Conservation (phyloP, 2,888 invertebrate genomes). For the Lomographa bimaculata region DNA sequence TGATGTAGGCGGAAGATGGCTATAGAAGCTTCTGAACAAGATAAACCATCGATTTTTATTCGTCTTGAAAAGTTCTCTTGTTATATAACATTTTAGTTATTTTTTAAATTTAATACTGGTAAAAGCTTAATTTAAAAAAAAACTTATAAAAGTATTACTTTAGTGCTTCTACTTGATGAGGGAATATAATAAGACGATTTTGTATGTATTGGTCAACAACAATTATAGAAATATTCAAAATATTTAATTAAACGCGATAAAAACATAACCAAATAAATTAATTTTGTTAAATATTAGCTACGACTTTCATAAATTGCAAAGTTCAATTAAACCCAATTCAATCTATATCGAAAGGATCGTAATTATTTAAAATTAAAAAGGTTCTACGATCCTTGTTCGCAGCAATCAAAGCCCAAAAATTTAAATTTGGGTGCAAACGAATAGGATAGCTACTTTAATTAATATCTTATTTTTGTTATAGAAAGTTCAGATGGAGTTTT, state of each 20-base stretch:
- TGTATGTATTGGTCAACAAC: too few relatives aligned
- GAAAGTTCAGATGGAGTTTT: constrained; percentile 29
- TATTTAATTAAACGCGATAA: constrained; percentile 5
- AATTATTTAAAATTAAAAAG: constrained; percentile 29
- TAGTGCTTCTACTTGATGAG: too few relatives aligned
- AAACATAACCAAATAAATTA: constrained; percentile 23
- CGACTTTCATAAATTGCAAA: constrained; percentile 34
- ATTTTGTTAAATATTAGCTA: constrained; percentile 36
- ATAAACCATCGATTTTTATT: too few relatives aligned
- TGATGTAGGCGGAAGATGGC: too few relatives aligned
- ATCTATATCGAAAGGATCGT: constrained; percentile 36
- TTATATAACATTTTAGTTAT: too few relatives aligned
- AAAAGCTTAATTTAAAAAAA: too few relatives aligned
- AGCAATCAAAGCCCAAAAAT: constrained; percentile 33
- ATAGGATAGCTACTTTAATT: constrained; percentile 31
- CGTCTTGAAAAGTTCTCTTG: too few relatives aligned
- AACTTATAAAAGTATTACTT: too few relatives aligned
- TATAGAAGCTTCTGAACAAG: too few relatives aligned
- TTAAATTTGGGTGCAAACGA: constrained; percentile 26
- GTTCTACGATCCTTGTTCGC: constrained; percentile 23
- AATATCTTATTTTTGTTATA: constrained; percentile 33
- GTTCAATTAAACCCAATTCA: constrained; percentile 40
- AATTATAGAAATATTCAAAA: too few relatives aligned
- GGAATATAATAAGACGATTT: too few relatives aligned
- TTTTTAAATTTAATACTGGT: too few relatives aligned